These are phyloP conservation scores for Bambusicola thoracicus DNA, from an alignment of 2,113 vertebrate genomes.

Conservation along the genomic window DNA sequence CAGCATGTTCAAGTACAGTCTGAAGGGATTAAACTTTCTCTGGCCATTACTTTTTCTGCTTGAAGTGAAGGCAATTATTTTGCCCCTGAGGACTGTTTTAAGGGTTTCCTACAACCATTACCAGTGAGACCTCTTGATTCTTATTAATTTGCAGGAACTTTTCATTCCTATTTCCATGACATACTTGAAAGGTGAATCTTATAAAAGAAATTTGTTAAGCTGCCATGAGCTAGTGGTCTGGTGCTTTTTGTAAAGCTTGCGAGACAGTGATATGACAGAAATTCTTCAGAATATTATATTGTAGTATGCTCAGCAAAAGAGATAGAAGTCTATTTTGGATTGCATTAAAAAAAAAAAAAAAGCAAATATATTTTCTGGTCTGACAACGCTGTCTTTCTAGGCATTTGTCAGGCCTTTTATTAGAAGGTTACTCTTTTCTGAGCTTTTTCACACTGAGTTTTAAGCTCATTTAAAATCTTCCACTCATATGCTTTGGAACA, in stretches of 20 bases:
- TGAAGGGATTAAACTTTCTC: background rate
- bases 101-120: background rate
- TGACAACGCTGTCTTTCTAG: background rate
- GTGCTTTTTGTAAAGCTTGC: background rate
- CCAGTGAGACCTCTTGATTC: background rate
- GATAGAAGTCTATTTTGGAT: background rate
- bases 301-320: background rate
- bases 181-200: slow-evolving; percentile 30
- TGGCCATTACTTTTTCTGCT: background rate
- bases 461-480: background rate
- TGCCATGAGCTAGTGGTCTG: background rate
- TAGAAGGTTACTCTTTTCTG: background rate
- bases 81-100: background rate
- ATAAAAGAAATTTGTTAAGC: background rate
- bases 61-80: slow-evolving; percentile 40
- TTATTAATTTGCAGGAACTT: slow-evolving; percentile 35
- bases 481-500: background rate
- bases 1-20: background rate
- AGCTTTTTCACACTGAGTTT: background rate
- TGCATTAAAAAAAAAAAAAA: background rate
- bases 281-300: background rate
- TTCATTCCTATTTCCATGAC: background rate
- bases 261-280: background rate
- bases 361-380: background rate
- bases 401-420: background rate